Percentiles rank a stretch among this genome's conserved stretches.
Conservation (phyloP, 1,140 invertebrate species). For the Philopotamus ludificatus region DNA sequence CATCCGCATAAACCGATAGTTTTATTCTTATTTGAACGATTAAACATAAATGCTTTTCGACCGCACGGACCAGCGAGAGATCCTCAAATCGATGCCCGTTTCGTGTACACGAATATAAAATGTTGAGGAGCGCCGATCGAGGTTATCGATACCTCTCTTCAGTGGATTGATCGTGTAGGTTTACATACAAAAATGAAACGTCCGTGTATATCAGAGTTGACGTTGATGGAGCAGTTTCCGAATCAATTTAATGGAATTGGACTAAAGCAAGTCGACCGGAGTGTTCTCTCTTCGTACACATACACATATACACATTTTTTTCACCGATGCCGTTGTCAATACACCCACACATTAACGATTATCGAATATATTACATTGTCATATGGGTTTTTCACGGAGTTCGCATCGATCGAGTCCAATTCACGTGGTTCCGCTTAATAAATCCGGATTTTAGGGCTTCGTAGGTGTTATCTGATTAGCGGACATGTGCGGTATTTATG, state of each 20-base stretch:
- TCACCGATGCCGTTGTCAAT: too few relatives aligned
- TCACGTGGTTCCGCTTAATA: too few relatives aligned
- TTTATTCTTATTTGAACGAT: background rate
- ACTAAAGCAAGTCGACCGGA: slow-evolving; percentile 16
- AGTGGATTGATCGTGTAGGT: slow-evolving; percentile 21
- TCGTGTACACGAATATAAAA: background rate
- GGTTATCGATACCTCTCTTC: slow-evolving; percentile 20
- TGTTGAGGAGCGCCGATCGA: slow-evolving; percentile 1
- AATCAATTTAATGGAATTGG: slow-evolving; percentile 33
- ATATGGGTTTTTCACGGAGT: too few relatives aligned
- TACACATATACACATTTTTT: too few relatives aligned
- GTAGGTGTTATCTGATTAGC: too few relatives aligned
- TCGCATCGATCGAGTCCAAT: too few relatives aligned
- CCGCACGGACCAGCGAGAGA: background rate
- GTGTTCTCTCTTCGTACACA: too few relatives aligned
- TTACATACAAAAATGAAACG: slow-evolving; percentile 22
- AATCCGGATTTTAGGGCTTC: too few relatives aligned
- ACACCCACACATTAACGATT: too few relatives aligned
- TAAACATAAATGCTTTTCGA: background rate
- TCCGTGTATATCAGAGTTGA: slow-evolving; percentile 28
- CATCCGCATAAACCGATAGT: background rate
- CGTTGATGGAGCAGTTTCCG: slow-evolving; percentile 34
- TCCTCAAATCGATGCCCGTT: background rate
- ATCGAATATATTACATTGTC: too few relatives aligned
- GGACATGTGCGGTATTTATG: too few relatives aligned